phyloP scores from a whole-genome alignment of 2,797 vertebrate genomes.

The Alauda arvensis region DNA sequence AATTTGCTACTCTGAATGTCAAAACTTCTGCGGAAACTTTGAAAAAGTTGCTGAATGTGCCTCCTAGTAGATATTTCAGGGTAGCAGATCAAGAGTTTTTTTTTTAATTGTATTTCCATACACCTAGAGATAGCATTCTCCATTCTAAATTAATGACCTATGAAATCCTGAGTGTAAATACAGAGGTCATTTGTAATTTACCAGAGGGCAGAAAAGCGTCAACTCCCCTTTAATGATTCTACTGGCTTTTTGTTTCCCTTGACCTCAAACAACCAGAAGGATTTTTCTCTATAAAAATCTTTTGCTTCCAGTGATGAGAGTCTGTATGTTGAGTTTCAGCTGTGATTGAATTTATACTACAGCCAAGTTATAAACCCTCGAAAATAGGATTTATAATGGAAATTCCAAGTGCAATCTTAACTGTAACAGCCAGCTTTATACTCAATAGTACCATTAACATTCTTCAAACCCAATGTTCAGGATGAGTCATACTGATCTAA shows the following conservation, averaged over 20 bases:
- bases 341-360: slow-evolving; percentile 66
- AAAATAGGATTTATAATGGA: slow-evolving; percentile 72
- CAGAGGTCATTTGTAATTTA: slow-evolving; percentile 51
- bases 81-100: background rate
- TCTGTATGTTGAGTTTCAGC: slow-evolving; percentile 48
- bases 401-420: slow-evolving; percentile 55
- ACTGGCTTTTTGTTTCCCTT: background rate
- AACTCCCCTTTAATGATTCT: slow-evolving; percentile 4
- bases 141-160: slow-evolving; percentile 32
- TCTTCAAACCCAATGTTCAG: slow-evolving; percentile 53
- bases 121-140: background rate
- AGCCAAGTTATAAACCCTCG: slow-evolving; percentile 64
- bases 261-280: background rate
- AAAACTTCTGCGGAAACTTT: background rate
- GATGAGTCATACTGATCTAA: slow-evolving; percentile 55
- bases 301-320: slow-evolving; percentile 43
- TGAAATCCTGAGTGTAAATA: slow-evolving; percentile 45
- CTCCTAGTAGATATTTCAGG: background rate
- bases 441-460: slow-evolving; percentile 61
- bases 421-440: slow-evolving; percentile 49
- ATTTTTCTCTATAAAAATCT: slow-evolving; percentile 46
- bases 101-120: slow-evolving; percentile 28
- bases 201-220: background rate
- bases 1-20: background rate
- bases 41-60: background rate